Base-by-base conservation (phyloP, 2,797 vertebrate genomes). In the Chrysocyon brachyurus region DNA sequence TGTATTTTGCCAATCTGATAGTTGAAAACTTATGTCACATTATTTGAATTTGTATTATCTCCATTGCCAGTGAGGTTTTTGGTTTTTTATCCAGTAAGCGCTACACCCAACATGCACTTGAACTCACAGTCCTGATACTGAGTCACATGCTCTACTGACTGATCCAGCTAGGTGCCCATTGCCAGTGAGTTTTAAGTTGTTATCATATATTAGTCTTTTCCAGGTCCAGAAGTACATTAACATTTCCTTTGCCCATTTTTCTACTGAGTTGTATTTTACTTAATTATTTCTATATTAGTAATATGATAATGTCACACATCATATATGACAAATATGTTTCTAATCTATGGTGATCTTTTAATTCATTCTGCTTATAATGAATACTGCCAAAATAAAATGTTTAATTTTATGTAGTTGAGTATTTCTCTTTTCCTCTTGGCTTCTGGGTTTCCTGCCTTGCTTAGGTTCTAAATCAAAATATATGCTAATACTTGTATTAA, bases 171-270 rank as follows among this genome's bases (percentile, higher is more conserved):
- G 28, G 63, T 28, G 3, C 70, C 15, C 22, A 77, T 49, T 59
- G 36, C 9, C 24, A 83, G 40, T 88, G 46, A 87, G 6, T 82
- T 90, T 96, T 79, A 84, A 92, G 57, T 87, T 63, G 63, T 87
- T 63, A 77, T 89, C 26, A 83, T 68, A 17, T 17, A 87, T 49
- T 91, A 26, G 6, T 46, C 52, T 91, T 95, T 96, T 68, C 49
- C 63, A 79, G 26, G 5, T 73, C 36, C 12, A 86, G 49, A 61
- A 87, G 31, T 79, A 68, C 26, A 87, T 90, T 96, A 73, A 33
- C 7, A 83, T 82, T 73, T 96, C 75, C 46, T 83, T 96, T 91
- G 68, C 33, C 17, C 31, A 22, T 86, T 75, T 96, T 95, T 91
- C 59, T 52, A 92, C 75, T 79, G n/a, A 90, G 75, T 33, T 64